Evolutionary conservation across 2,888 invertebrate genomes (phyloP), one percentile per base, ranked within the genome.

Genomic region (Phymatocera aterrima): DNA sequence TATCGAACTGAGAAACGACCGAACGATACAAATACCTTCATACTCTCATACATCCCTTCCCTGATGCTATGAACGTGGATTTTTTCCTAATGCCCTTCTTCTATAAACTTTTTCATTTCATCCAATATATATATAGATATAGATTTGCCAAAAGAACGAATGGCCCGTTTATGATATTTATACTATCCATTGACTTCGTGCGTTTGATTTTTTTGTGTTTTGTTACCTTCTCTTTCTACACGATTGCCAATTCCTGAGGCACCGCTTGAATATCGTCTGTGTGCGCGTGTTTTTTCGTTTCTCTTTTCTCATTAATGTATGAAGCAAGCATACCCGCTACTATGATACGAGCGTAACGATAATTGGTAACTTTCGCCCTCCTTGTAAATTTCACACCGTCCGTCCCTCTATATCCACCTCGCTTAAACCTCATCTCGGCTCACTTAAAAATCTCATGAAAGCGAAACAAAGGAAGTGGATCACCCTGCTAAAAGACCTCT

Each of bases 391-490:
- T 75, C 54, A 57, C 74, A 75, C 74, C 74, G 40, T 40, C 57
- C 57, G n/a, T n/a, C n/a, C n/a, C n/a, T n/a, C 74, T 28, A 46
- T 21, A 46, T 10, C 18, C 31, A 40, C 79, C 83, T 82, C 80
- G 81, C 81, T 81, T 80, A 83, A 84, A 85, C 83, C 85, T 87
- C 86, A 87, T 88, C 86, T 84, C 84, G 85, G 80, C 83, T 84
- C 86, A 85, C 84, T 88, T 88, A 88, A 88, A 88, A 88, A 88
- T 85, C 88, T 88, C 86, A 86, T 87, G 86, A 87, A 88, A 85
- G 82, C 85, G 86, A 87, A 87, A 88, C 88, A 87, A 88, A 88
- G 86, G 85, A 85, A 74, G 83, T 83, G 82, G 82, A 82, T 78
- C 81, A 80, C 80, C 78, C 77, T 80, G 80, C 80, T 78, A 78